phyloP scores from a whole-genome alignment of 2,888 invertebrate species.

The Parelbella ahira region DNA sequence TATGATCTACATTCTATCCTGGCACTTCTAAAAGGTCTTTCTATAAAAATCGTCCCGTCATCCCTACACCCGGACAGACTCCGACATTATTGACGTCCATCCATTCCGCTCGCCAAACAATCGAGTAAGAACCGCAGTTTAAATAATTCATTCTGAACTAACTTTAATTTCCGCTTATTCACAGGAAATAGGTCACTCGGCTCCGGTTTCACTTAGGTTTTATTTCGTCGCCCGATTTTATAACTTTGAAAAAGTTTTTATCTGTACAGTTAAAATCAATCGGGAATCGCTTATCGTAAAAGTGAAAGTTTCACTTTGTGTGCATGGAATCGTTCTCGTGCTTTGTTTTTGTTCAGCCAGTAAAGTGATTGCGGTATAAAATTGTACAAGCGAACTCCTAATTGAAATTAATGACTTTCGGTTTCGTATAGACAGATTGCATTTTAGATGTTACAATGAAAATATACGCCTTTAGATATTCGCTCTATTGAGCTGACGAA shows the following conservation, averaged over 20 bases:
- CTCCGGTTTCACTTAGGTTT: conserved; percentile 16
- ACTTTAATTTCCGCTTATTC: conserved; percentile 25
- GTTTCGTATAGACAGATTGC: too few relatives aligned
- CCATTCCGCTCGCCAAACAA: conserved; percentile 13
- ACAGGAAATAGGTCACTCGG: conserved; percentile 21
- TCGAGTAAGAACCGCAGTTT: conserved; percentile 15
- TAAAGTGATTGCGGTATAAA: too few relatives aligned
- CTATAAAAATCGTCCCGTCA: conserved; percentile 1
- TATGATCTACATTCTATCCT: too few relatives aligned
- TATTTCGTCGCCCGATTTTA: conserved; percentile 13
- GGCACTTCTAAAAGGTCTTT: too few relatives aligned
- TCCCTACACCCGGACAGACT: conserved; percentile 1
- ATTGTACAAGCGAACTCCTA: too few relatives aligned
- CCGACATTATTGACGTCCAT: conserved; percentile 13
- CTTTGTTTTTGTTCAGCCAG: conserved; percentile 14
- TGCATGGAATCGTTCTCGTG: conserved; percentile 5
- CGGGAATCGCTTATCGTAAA: conserved; percentile 10
- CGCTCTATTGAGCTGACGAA: too few relatives aligned
- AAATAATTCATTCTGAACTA: conserved; percentile 25
- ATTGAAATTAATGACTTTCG: too few relatives aligned
- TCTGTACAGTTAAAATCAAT: conserved; percentile 24
- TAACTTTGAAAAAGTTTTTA: conserved; percentile 17
- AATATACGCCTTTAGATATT: too few relatives aligned
- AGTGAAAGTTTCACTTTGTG: conserved; percentile 3
- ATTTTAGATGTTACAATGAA: too few relatives aligned